These are phyloP conservation scores for Druceiella hillmani DNA, from an alignment of 2,888 invertebrate genomes.

Conservation along the genomic window DNA sequence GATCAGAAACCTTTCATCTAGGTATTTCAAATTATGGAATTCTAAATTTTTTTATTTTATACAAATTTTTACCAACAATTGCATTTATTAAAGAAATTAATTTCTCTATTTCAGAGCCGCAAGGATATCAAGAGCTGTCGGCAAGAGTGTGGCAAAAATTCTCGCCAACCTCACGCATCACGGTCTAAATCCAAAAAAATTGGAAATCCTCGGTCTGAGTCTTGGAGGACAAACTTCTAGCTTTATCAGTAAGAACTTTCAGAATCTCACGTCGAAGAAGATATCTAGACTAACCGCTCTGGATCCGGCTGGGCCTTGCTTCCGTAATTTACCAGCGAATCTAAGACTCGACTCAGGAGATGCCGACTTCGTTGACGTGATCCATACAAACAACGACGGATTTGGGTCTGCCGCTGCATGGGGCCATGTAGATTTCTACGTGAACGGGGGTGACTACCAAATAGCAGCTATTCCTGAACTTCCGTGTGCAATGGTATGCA, in stretches of 20 bases:
- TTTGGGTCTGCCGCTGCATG: constrained; percentile 37
- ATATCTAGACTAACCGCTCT: constrained; percentile 32
- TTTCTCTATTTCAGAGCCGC: constrained; percentile 31
- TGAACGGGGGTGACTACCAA: constrained; percentile 34
- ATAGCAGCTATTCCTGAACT: constrained; percentile 14
- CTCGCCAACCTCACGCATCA: constrained; percentile 29
- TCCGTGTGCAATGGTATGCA: neutral
- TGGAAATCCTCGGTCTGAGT: constrained; percentile 35
- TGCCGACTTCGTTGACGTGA: constrained; percentile 36
- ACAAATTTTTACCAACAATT: too few species aligned
- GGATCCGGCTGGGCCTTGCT: constrained; percentile 40
- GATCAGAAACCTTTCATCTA: too few species aligned
- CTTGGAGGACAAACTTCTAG: constrained; percentile 37
- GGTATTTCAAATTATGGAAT: too few species aligned
- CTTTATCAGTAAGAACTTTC: constrained; percentile 35
- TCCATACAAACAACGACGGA: constrained; percentile 36
- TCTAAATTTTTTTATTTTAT: too few species aligned
- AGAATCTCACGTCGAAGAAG: constrained; percentile 30
- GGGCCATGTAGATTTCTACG: constrained; percentile 38
- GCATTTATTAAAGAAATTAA: neutral
- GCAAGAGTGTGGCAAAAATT: constrained; percentile 35
- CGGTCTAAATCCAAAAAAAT: constrained; percentile 34
- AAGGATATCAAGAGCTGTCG: constrained; percentile 31
- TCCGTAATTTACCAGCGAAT: constrained; percentile 33
- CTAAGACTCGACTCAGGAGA: constrained; percentile 34